Conservation (phyloP, 2,113 vertebrate genomes). For the Zosterops pallidus region DNA sequence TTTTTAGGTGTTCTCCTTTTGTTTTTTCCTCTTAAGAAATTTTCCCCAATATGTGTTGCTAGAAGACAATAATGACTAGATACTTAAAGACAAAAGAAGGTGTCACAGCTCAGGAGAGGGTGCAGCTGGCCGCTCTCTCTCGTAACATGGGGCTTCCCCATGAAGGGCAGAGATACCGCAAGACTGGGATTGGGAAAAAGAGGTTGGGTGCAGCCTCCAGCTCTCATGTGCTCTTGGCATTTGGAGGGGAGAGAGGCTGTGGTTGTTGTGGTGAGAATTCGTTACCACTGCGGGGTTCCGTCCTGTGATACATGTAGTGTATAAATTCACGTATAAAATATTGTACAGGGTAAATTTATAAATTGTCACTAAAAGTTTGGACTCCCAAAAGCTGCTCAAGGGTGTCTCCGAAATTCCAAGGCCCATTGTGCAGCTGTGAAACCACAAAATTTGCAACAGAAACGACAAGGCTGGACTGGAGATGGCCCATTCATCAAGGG, state of each 20-base stretch:
- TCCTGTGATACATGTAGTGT: no score
- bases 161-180: not conserved
- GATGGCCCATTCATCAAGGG: no score
- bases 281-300: not conserved
- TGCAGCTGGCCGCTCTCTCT: not conserved
- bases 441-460: no score
- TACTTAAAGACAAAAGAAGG: not conserved
- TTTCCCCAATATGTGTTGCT: not conserved
- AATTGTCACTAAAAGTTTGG: no score
- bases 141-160: not conserved
- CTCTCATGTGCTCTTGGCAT: not conserved
- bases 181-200: not conserved
- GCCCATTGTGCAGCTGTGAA: no score
- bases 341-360: no score
- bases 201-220: not conserved
- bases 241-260: not conserved
- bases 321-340: no score
- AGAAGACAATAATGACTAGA: not conserved
- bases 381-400: no score
- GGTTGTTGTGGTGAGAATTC: rapidly evolving
- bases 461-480: no score
- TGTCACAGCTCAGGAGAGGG: not conserved
- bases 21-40: not conserved
- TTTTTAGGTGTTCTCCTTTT: not conserved
- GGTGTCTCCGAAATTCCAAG: no score